Evolutionary conservation across 2,113 vertebrate genomes (phyloP).

Genomic region (Ammospiza nelsoni): DNA sequence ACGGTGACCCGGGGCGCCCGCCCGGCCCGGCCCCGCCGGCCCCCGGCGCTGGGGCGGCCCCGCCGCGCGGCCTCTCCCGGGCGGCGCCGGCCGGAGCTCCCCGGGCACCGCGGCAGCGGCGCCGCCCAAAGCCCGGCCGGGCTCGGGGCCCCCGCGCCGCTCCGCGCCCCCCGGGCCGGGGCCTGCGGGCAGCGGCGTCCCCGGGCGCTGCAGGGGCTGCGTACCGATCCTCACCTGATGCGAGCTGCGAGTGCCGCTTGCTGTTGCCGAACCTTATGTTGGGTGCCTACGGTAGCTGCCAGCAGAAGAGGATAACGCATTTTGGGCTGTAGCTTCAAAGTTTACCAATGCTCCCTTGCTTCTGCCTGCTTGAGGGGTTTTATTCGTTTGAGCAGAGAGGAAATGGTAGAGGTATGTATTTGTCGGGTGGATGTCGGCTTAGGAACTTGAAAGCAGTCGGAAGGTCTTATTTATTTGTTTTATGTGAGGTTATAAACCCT

Average conservation of each 20-base stretch:
- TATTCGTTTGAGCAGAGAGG: background rate
- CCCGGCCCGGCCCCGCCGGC: no score
- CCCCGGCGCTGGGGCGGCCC: no score
- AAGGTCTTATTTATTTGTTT: background rate
- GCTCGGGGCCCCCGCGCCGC: background rate
- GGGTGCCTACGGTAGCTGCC: background rate
- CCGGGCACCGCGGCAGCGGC: background rate
- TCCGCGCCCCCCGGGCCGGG: constrained; percentile 15
- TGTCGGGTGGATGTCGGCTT: background rate
- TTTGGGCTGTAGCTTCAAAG: background rate
- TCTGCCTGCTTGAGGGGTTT: background rate
- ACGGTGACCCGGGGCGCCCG: no score
- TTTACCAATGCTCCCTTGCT: background rate
- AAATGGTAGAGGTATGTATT: background rate
- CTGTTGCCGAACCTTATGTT: background rate
- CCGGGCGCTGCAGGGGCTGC: background rate
- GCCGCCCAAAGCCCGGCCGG: background rate
- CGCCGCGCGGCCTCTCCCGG: no score
- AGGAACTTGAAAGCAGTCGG: background rate
- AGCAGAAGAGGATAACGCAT: background rate
- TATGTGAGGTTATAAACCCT: background rate
- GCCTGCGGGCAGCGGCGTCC: background rate
- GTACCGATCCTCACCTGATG: background rate
- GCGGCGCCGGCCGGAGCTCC: no score
- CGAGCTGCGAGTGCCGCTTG: background rate